Conservation (phyloP, 2,797 vertebrate genomes). For the Manis javanica region DNA sequence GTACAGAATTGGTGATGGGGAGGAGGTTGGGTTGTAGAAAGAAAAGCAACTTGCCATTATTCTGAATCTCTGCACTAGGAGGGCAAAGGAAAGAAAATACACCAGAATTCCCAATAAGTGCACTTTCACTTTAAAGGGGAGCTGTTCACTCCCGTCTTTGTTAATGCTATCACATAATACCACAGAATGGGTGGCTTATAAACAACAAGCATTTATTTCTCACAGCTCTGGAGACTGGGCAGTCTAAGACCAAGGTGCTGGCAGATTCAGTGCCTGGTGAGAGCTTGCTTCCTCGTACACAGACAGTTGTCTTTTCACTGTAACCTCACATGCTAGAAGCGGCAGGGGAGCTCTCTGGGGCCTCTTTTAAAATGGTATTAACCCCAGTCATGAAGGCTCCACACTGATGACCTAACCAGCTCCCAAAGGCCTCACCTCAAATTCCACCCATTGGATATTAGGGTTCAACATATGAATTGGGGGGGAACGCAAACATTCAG, state of each 20-base stretch:
- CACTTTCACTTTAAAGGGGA: background rate
- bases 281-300: background rate
- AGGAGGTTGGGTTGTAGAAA: background rate
- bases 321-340: background rate
- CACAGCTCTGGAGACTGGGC: background rate
- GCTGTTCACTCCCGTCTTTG: background rate
- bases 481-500: background rate
- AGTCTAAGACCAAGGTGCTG: background rate
- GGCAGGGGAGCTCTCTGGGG: background rate
- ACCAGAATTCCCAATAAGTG: background rate
- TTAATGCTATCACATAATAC: background rate
- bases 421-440: background rate
- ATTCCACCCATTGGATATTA: background rate
- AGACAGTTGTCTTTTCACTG: background rate
- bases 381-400: background rate
- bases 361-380: background rate
- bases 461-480: background rate
- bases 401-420: background rate
- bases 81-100: background rate
- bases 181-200: background rate
- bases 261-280: background rate
- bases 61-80: background rate
- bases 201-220: background rate
- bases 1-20: background rate
- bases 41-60: background rate